Conservation (phyloP, 2,888 invertebrate species). For the Zygaena filipendulae region DNA sequence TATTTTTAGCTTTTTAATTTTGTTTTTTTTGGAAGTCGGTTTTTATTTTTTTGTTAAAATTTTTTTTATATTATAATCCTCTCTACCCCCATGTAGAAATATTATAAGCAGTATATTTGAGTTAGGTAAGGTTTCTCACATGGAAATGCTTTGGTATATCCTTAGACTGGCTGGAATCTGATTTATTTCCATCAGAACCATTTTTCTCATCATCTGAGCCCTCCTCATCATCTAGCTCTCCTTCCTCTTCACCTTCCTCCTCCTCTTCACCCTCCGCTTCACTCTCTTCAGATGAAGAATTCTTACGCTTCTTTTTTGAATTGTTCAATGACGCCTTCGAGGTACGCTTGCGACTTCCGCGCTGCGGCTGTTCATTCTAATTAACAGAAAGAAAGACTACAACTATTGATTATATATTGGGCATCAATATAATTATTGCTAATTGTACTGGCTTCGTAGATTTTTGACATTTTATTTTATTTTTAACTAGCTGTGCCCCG, state of each 20-base stretch:
- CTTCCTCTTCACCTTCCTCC: conserved; percentile 51
- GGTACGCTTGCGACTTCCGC: conserved; percentile 44
- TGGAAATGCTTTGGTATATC: conserved; percentile 68
- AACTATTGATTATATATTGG: not conserved
- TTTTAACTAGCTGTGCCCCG: no score
- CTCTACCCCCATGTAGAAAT: no score
- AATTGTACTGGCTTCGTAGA: not conserved
- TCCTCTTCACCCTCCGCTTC: conserved; percentile 53
- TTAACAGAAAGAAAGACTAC: conserved; percentile 5
- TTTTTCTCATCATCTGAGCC: conserved; percentile 65
- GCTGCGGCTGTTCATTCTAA: conserved; percentile 44
- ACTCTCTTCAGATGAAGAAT: conserved; percentile 54
- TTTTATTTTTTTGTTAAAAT: no score
- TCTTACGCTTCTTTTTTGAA: conserved; percentile 59
- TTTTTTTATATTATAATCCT: no score
- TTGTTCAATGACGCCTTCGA: conserved; percentile 42
- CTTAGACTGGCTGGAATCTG: conserved; percentile 65
- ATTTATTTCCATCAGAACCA: conserved; percentile 63
- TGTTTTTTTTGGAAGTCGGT: no score
- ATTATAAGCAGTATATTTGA: no score
- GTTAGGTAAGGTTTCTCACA: no score
- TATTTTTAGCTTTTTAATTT: no score
- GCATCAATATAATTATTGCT: not conserved
- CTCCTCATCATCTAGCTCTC: conserved; percentile 56
- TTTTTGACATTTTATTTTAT: no score